Base-by-base conservation (phyloP, 2,888 invertebrate species). In the Trissoscelio sp. region DNA sequence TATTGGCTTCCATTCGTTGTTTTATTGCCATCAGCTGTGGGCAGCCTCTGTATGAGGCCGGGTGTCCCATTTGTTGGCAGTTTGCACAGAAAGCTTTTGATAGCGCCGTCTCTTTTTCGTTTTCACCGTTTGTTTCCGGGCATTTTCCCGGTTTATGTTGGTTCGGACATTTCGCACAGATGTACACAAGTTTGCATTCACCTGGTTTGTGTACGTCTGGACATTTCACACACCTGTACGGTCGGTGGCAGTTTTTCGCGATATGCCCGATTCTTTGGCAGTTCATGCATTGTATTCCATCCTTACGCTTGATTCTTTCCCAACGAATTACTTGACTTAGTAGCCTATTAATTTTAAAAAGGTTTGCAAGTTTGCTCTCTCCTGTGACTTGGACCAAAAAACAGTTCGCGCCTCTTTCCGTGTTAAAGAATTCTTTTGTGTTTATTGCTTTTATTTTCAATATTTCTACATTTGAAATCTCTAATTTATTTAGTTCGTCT, bases 141-240 rank as follows among this genome's bases (percentile, higher is more conserved):
- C 31, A 31, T 31, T 9, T 31, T 31, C 7, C 7, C 1, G 31
- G 9, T 31, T n/a, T n/a, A n/a, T n/a, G n/a, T n/a, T n/a, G n/a
- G n/a, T n/a, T n/a, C n/a, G n/a, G n/a, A n/a, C n/a, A n/a, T n/a
- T n/a, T n/a, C n/a, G n/a, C n/a, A n/a, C n/a, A n/a, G n/a, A n/a
- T n/a, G n/a, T n/a, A n/a, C n/a, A n/a, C 14, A 4, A 60, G 3
- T 7, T 0, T 1, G 46, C 79, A 79, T 11, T 72, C 46, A 6
- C 74, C 74, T 0, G 53, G 42, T 3, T 39, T 9, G 14, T 70
- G 18, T 14, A 16, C 53, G 7, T 9, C 31, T 9, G 34, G 53
- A 34, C 80, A 80, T 31, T 75, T 74, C 6, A 74, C 80, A 5
- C 80, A 74, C 12, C 74, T 39, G 3, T 34, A 62, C 6, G 57